These are phyloP conservation scores for Nomada ruficornis DNA, from an alignment of 2,888 invertebrate species.

Conservation along the genomic window DNA sequence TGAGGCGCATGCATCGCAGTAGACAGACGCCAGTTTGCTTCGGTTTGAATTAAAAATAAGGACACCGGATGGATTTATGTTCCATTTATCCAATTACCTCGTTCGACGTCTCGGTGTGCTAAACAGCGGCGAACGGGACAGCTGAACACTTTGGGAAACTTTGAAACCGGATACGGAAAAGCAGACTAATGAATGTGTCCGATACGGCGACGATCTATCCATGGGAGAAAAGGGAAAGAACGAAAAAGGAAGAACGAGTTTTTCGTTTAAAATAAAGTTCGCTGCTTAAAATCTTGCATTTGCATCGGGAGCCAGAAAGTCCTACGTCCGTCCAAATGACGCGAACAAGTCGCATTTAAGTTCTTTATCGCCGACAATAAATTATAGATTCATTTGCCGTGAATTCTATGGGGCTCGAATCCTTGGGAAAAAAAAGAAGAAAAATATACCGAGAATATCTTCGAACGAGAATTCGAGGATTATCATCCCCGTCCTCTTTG, in stretches of 20 bases:
- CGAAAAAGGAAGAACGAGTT: not conserved
- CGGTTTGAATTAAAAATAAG: conserved; percentile 10
- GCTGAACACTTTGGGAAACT: not conserved
- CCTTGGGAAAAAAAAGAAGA: not conserved
- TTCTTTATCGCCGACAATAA: conserved; percentile 34
- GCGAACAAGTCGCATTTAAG: not conserved
- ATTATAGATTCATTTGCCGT: conserved; percentile 39
- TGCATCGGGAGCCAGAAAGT: not conserved
- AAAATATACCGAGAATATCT: not conserved
- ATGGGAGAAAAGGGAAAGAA: too few species aligned
- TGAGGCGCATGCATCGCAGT: not conserved
- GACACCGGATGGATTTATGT: not conserved
- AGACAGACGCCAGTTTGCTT: not conserved
- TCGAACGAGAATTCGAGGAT: conserved; percentile 29
- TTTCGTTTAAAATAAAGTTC: conserved; percentile 16
- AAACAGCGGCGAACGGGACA: too few species aligned
- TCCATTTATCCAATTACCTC: not conserved
- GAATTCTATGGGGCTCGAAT: conserved; percentile 31
- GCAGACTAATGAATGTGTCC: conserved; percentile 9
- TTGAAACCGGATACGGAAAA: conserved; percentile 5
- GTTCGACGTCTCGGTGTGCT: too few species aligned
- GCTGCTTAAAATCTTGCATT: not conserved
- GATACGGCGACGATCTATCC: not conserved
- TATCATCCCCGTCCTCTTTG: not conserved
- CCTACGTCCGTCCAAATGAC: not conserved